Percentiles rank a stretch among this genome's conserved stretches.
Evolutionary conservation across 2,888 invertebrate species (phyloP).

Genomic region (Elysia crispata): DNA sequence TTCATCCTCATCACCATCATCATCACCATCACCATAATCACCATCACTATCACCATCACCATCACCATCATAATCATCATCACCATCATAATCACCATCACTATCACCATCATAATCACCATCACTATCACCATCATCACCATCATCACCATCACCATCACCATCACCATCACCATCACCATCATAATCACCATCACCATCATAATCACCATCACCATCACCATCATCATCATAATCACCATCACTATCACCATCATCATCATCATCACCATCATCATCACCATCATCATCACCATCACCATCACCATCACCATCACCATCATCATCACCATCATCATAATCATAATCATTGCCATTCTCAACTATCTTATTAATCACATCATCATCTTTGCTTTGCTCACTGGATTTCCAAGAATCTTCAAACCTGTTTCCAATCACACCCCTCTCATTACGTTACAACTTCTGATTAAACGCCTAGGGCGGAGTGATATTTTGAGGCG

Average conservation of each 20-base stretch:
- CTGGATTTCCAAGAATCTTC: not conserved
- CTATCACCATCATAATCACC: too few relatives aligned
- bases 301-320: not conserved
- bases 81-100: too few relatives aligned
- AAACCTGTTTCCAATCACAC: not conserved
- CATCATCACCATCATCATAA: not conserved
- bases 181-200: not conserved
- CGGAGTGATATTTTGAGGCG: too few relatives aligned
- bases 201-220: too few relatives aligned
- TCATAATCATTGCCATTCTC: too few relatives aligned
- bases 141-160: too few relatives aligned
- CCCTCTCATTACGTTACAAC: not conserved
- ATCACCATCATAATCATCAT: not conserved
- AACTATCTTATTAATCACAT: not conserved
- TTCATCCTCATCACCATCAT: too few relatives aligned
- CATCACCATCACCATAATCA: too few relatives aligned
- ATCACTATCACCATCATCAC: too few relatives aligned
- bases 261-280: conserved; percentile 5
- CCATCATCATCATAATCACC: too few relatives aligned
- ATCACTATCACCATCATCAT: too few relatives aligned
- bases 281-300: not conserved
- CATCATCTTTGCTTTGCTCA: not conserved
- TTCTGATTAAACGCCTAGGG: too few relatives aligned
- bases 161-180: not conserved
- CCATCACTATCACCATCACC: not conserved